Percentiles rank a stretch among this genome's conserved stretches.
Evolutionary conservation across 2,113 vertebrate species (phyloP).

Genomic region (Pseudorectes ferrugineus): DNA sequence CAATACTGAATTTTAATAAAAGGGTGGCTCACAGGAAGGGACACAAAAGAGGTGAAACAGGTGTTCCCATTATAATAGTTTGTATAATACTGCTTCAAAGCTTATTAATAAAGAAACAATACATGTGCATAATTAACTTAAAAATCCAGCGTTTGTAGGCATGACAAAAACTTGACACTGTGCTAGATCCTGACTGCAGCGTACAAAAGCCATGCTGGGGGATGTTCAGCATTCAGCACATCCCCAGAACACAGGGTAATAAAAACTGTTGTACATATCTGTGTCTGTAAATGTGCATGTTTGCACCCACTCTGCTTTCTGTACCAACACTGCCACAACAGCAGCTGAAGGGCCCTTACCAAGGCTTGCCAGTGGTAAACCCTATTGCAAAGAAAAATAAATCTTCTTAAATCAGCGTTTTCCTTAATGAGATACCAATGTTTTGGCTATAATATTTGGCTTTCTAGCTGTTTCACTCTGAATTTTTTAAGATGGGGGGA

Average conservation of each 20-base stretch:
- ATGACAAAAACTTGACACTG: not conserved
- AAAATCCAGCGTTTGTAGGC: not conserved
- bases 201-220: not conserved
- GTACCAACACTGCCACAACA: not conserved
- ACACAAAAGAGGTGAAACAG: not conserved
- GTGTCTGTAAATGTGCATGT: not conserved
- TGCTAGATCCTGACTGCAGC: not conserved
- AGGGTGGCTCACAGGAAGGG: not conserved
- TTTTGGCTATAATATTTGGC: not conserved
- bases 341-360: rapidly evolving
- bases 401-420: not conserved
- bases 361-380: not conserved
- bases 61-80: conserved; percentile 7
- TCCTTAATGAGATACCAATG: not conserved
- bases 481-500: not conserved
- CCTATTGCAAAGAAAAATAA: not conserved
- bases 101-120: not conserved
- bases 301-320: not conserved
- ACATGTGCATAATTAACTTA: not conserved
- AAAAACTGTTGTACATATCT: not conserved
- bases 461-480: not conserved
- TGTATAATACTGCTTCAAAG: not conserved
- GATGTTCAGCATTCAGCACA: not conserved
- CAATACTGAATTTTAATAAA: conserved; percentile 11
- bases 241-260: not conserved